A percentile compares a stretch with the other conserved stretches of the same genome.
These are phyloP conservation scores for Agrochola litura DNA, from an alignment of 2,888 invertebrate species.

Conservation along the genomic window DNA sequence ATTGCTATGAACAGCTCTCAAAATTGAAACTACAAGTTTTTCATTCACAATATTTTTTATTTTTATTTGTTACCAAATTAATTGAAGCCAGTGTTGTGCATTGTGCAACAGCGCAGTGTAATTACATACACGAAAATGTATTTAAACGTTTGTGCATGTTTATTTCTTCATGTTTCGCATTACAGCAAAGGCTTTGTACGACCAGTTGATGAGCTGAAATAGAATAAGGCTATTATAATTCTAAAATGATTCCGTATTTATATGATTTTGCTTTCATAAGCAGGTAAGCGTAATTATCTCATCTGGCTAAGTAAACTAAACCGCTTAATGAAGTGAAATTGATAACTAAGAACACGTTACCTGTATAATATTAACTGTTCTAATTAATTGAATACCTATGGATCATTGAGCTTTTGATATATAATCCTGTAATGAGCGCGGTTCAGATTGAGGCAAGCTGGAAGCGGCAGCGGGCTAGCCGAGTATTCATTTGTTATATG, in stretches of 20 bases:
- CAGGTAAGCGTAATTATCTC: slow-evolving; percentile 37
- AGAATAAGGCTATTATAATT: slow-evolving; percentile 34
- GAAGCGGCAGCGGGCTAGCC: neutral
- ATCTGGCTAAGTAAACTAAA: slow-evolving; percentile 24
- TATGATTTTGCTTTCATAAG: neutral
- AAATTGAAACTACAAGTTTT: slow-evolving; percentile 56
- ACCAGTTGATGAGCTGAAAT: slow-evolving; percentile 89
- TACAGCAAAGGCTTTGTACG: slow-evolving; percentile 89
- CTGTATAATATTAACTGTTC: slow-evolving; percentile 25
- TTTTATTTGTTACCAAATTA: slow-evolving; percentile 68
- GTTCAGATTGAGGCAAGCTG: neutral
- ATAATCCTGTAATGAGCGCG: slow-evolving; percentile 16
- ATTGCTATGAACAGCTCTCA: no score
- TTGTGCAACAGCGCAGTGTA: slow-evolving; percentile 63
- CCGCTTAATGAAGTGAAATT: slow-evolving; percentile 34
- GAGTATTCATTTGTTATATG: neutral
- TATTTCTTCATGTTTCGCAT: slow-evolving; percentile 88
- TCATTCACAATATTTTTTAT: slow-evolving; percentile 53
- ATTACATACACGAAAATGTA: slow-evolving; percentile 60
- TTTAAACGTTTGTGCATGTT: slow-evolving; percentile 57
- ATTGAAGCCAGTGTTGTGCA: slow-evolving; percentile 66
- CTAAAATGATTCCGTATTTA: slow-evolving; percentile 7
- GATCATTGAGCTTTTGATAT: slow-evolving; percentile 36
- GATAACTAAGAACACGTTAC: slow-evolving; percentile 28
- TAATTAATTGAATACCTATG: slow-evolving; percentile 51